A percentile compares a stretch with the other conserved stretches of the same genome.
Evolutionary conservation across 2,113 vertebrate species (phyloP).

Genomic region (Hyla sarda): DNA sequence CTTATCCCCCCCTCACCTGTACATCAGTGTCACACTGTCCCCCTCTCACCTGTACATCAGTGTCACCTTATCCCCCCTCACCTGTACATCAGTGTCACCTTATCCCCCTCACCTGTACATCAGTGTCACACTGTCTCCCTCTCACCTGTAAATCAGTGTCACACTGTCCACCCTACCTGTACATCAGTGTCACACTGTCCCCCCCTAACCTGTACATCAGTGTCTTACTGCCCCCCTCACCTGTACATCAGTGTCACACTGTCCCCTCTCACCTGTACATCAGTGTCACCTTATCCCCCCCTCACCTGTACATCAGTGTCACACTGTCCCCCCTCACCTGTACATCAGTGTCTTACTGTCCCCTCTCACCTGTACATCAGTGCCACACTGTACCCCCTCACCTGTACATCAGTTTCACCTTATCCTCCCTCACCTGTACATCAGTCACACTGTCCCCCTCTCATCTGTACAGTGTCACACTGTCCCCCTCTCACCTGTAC

Average conservation of each 20-base stretch:
- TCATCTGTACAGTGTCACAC: neutral
- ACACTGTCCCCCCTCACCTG: neutral
- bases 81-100: no score
- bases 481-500: constrained; percentile 3
- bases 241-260: neutral
- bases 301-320: neutral
- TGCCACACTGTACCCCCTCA: neutral
- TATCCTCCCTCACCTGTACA: constrained; percentile 8
- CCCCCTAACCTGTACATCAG: constrained; percentile 18
- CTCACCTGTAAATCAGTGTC: neutral
- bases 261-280: constrained; percentile 37
- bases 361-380: neutral
- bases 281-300: neutral
- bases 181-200: neutral
- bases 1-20: no score
- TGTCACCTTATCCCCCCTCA: no score
- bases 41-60: no score
- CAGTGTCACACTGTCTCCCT: neutral
- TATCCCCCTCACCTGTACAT: no score
- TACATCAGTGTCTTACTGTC: neutral
- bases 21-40: no score
- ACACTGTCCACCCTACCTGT: neutral
- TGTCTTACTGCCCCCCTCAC: neutral
- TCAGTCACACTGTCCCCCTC: neutral
- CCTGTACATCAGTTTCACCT: constrained; percentile 13